Conservation (phyloP, 2,888 invertebrate species). For the Erpobdella octoculata region DNA sequence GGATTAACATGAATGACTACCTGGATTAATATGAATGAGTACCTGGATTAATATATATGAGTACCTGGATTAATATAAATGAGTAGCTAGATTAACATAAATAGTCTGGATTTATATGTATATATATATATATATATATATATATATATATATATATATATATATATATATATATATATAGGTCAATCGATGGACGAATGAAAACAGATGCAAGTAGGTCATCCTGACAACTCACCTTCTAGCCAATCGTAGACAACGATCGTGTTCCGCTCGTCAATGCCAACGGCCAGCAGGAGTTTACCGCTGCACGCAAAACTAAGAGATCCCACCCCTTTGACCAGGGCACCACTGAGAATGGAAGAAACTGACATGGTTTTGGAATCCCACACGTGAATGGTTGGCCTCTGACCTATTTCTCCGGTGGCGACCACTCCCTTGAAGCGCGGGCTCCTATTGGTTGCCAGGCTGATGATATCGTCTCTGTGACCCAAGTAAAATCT, state of each 20-base stretch:
- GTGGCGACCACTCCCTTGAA: constrained; percentile 50
- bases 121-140: too few species aligned
- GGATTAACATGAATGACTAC: too few species aligned
- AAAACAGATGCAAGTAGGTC: too few species aligned
- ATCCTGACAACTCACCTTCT: constrained; percentile 48
- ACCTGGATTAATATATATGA: too few species aligned
- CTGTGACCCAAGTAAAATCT: constrained; percentile 51
- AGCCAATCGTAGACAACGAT: constrained; percentile 52
- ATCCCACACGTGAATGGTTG: constrained; percentile 50
- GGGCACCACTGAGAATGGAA: constrained; percentile 43
- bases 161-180: too few species aligned
- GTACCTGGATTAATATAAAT: too few species aligned
- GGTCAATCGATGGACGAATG: too few species aligned
- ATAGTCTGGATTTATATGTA: too few species aligned
- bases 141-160: too few species aligned
- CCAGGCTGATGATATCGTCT: constrained; percentile 52
- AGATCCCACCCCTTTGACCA: constrained; percentile 47
- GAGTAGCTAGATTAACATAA: too few species aligned
- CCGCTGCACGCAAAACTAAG: constrained; percentile 52
- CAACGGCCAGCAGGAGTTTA: constrained; percentile 49
- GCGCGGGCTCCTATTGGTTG: constrained; percentile 50
- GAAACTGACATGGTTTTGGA: constrained; percentile 47
- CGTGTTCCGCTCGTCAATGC: constrained; percentile 47
- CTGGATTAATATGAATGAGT: too few species aligned
- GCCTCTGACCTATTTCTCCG: constrained; percentile 50